Evolutionary conservation across 2,113 vertebrate species (phyloP), one percentile per base, ranked within the genome.

Genomic region (Dromaius novaehollandiae): DNA sequence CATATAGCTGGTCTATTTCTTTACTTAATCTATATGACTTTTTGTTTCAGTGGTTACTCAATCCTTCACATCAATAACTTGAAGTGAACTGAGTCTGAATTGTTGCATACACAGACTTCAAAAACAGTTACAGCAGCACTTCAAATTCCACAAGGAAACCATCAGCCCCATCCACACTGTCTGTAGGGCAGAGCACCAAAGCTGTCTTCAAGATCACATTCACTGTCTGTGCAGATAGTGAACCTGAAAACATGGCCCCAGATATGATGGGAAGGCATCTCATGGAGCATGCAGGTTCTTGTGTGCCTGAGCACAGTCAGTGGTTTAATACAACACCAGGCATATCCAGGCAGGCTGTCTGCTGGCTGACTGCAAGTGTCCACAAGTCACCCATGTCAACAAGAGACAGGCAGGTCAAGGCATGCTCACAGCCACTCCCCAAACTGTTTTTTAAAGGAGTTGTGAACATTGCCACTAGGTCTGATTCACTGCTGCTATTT

Each of bases 311-410:
- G 73, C 68, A 77, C 32, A 12, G 36, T 7, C 63, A 36, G 34
- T 32, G 56, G 55, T 6, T 55, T 60, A 36, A 36, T 16, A 4
- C 40, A 74, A 2, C 0, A 0, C 40, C 0, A 0, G 46, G 32
- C 51, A 6, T 8, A 89, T n/a, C 42, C 75, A n/a, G 85, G n/a
- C 78, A 75, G 74, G 65, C 48, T 16, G 28, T 13, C 75, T 77
- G 42, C 63, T 86, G 75, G 42, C 76, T 89, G 51, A 28, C n/a
- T 81, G 68, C 92, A 66, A 34, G 64, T 53, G 22, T 58, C 56
- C 86, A 40, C 44, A 69, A 28, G 34, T 63, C 83, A 80, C 40
- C 36, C 21, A 9, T 0, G 0, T 20, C 5, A 1, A 34, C 18
- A 63, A 70, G 44, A 40, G 58, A 36, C 6, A 14, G 34, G 60